Evolutionary conservation across 2,113 vertebrate genomes (phyloP), one percentile per base, ranked within the genome.

Genomic region (Ptilonorhynchus violaceus): DNA sequence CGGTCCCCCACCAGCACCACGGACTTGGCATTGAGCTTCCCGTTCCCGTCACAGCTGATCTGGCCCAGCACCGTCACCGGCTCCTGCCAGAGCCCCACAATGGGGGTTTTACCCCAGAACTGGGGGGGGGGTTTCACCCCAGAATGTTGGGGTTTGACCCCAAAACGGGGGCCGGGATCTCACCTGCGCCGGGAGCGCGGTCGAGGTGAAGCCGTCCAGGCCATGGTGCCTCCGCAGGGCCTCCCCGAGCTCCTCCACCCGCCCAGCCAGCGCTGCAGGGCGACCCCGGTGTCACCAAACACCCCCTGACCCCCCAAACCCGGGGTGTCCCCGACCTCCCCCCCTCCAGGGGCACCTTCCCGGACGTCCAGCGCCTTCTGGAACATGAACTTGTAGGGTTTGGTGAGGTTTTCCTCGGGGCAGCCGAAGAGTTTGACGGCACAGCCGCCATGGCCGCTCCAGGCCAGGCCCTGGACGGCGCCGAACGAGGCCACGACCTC

Each of bases 371-470:
- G 63, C 6, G 98, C 95, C 83, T 98, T 98, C 96, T 99, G 99
- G 93, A 99, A 99, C 99, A 99, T 99, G 89, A 96, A 98, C 66
- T 99, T 99, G 97, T 99, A 99, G 91, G 93, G 97, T 86, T 75
- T 81, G 2, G 66, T 94, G 10, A 99, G 97, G 0, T 95, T 90
- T 13, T 98, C 91, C 28, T 98, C 98, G 0, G 88, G 85, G 3
- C 78, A 31, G 15, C 98, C 97, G 5, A 99, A 92, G 39, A 98
- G 89, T 42, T 97, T 89, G 50, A 98, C 78, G 25, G 56, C 83
- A 37, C 98, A 42, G 3, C 97, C 97, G 3, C 97, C 96, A 69
- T 94, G 22, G 6, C 98, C 99, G 2, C 79, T 82, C 99, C 99
- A 99, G 9, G 97, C 97, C 7, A 94, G 90, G 5, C 98, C 98